Conservation (phyloP, 2,888 invertebrate species). For the Chrysodeixis includens region DNA sequence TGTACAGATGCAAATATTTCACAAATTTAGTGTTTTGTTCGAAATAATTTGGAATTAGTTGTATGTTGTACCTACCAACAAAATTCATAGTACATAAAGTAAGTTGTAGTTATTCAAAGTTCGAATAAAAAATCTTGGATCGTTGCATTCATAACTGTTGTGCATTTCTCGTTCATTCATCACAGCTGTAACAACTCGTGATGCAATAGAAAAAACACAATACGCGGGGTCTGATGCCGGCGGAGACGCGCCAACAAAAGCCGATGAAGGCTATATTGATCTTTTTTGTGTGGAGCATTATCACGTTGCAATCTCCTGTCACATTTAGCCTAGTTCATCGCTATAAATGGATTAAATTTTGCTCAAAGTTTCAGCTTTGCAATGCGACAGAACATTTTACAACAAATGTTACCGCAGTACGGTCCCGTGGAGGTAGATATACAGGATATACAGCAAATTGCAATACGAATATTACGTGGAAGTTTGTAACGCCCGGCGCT, state of each 20-base stretch:
- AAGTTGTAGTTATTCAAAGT: background rate
- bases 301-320: conserved; percentile 31
- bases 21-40: background rate
- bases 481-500: conserved; percentile 27
- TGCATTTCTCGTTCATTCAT: conserved; percentile 46
- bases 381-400: conserved; percentile 36
- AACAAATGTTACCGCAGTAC: conserved; percentile 29
- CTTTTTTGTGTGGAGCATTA: conserved; percentile 29
- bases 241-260: conserved; percentile 28
- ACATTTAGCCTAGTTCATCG: conserved; percentile 24
- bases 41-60: background rate
- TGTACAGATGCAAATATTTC: background rate
- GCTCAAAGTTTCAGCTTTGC: conserved; percentile 15
- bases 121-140: conserved; percentile 19
- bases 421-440: conserved; percentile 15
- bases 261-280: conserved; percentile 38
- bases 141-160: conserved; percentile 44
- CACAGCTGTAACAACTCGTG: conserved; percentile 53
- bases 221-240: conserved; percentile 8
- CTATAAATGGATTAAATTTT: conserved; percentile 23
- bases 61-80: no score
- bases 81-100: background rate
- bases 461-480: conserved; percentile 39
- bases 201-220: conserved; percentile 53
- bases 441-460: conserved; percentile 33